Evolutionary conservation across 2,797 vertebrate species (phyloP).

Genomic region (Peromyscus nudipes): DNA sequence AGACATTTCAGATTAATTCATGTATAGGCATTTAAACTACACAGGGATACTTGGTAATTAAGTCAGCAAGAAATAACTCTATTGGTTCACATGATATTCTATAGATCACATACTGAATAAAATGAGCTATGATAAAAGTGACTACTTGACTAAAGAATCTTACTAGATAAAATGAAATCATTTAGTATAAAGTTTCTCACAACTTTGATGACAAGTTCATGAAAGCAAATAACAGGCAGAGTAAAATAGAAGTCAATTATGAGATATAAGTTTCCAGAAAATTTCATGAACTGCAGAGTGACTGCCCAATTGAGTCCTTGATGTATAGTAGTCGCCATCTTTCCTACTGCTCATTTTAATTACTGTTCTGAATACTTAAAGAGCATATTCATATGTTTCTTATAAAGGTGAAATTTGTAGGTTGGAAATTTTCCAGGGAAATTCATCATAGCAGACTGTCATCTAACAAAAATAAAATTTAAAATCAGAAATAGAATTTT

Average conservation of each 20-base stretch:
- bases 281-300: neutral
- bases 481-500: constrained; percentile 10
- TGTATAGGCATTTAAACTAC: neutral
- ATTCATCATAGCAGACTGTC: neutral
- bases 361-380: neutral
- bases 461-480: neutral
- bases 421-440: neutral
- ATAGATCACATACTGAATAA: neutral
- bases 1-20: neutral
- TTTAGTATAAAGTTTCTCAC: constrained; percentile 36
- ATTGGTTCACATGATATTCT: neutral
- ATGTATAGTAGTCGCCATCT: neutral
- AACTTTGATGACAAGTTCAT: constrained; percentile 31
- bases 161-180: constrained; percentile 37
- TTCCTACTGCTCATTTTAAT: neutral
- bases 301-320: neutral
- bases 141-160: neutral
- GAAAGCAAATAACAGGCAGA: neutral
- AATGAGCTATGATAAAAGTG: neutral
- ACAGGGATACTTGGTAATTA: neutral
- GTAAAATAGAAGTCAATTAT: constrained; percentile 31
- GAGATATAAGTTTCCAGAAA: neutral
- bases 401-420: neutral
- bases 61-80: neutral
- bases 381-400: neutral